phyloP scores from a whole-genome alignment of 2,888 invertebrate genomes.

The Fragum whitleyi region DNA sequence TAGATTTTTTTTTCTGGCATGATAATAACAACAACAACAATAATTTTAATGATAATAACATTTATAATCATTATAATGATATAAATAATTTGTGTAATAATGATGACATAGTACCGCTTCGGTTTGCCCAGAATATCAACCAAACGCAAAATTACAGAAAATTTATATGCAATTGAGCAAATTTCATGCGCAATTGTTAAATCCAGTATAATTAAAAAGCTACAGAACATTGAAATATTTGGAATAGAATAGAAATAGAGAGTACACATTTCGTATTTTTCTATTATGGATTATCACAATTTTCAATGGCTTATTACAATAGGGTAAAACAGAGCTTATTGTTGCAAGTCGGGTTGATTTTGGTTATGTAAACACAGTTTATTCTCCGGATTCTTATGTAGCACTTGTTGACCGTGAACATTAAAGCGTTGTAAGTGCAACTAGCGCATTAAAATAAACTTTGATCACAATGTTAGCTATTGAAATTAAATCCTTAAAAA shows the following conservation, averaged over 20 bases:
- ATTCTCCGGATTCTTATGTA: not conserved
- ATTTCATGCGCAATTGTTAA: too few species aligned
- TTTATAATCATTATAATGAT: not conserved
- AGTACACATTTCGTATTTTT: slow-evolving; percentile 8
- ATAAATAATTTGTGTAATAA: too few species aligned
- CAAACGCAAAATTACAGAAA: too few species aligned
- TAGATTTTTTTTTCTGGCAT: too few species aligned
- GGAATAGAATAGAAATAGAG: not conserved
- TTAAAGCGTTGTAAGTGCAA: not conserved
- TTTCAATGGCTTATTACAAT: not conserved
- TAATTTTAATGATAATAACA: not conserved
- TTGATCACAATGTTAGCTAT: not conserved
- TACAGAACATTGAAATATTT: not conserved
- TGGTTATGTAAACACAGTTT: slow-evolving; percentile 19
- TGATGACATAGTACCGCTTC: too few species aligned
- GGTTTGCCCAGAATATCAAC: too few species aligned
- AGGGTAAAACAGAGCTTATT: slow-evolving; percentile 15
- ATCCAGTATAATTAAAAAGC: not conserved
- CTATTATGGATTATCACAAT: slow-evolving; percentile 22
- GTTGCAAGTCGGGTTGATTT: slow-evolving; percentile 11
- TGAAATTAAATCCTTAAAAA: not conserved
- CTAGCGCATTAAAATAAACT: not conserved
- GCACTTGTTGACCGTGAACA: slow-evolving; percentile 13
- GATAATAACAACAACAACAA: not conserved
- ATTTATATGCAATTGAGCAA: too few species aligned